These are phyloP conservation scores for Procavia capensis DNA, from an alignment of 2,113 vertebrate species.

Conservation along the genomic window DNA sequence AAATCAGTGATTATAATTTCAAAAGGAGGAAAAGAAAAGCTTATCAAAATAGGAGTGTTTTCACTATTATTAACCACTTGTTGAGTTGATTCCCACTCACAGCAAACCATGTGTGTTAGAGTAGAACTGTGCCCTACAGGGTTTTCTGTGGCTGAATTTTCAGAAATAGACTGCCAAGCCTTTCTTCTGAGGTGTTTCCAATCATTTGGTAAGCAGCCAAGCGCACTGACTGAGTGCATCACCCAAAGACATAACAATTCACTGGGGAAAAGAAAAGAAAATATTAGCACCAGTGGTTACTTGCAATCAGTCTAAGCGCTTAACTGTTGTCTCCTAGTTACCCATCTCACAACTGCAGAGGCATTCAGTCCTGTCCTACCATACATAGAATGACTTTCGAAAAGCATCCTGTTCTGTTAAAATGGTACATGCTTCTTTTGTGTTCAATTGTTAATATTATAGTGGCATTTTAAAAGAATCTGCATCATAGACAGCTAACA, in stretches of 20 bases:
- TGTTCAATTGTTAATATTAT: too few species aligned
- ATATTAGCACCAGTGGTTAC: not conserved
- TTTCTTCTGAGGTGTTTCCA: not conserved
- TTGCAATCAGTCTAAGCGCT: not conserved
- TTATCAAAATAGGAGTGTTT: not conserved
- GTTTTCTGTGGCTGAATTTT: not conserved
- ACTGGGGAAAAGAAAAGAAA: not conserved
- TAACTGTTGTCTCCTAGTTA: not conserved
- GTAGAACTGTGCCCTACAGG: not conserved
- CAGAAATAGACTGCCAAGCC: not conserved
- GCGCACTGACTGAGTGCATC: not conserved
- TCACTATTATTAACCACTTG: not conserved
- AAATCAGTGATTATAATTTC: conserved; percentile 31
- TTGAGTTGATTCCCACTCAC: not conserved
- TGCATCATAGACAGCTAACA: too few species aligned
- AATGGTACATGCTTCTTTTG: too few species aligned
- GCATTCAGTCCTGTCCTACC: not conserved
- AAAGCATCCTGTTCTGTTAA: not conserved
- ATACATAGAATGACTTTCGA: not conserved
- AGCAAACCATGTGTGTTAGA: not conserved
- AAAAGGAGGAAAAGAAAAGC: not conserved
- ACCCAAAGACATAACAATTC: not conserved
- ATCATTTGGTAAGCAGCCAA: not conserved
- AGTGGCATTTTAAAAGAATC: too few species aligned
- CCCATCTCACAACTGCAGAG: not conserved